Evolutionary conservation across 2,888 invertebrate species (phyloP).

Genomic region (Physocephala rufipes): DNA sequence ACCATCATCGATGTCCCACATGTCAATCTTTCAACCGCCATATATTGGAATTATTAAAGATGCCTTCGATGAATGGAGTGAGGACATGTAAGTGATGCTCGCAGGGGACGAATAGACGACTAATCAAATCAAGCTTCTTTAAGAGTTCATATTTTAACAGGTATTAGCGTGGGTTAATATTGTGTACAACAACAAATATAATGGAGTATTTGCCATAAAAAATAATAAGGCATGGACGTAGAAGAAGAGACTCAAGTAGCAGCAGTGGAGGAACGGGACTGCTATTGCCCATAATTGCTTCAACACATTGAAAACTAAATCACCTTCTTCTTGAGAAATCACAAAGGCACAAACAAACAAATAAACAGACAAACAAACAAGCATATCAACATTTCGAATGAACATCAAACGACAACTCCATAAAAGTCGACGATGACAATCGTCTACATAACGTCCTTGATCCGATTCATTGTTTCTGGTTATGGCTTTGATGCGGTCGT

Average conservation of each 20-base stretch:
- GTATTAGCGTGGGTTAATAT: too few species aligned
- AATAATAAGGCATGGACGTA: not conserved
- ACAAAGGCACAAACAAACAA: too few species aligned
- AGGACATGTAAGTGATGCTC: not conserved
- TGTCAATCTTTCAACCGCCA: too few species aligned
- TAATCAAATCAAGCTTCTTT: not conserved
- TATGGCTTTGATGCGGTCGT: not conserved
- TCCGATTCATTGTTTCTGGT: constrained; percentile 10
- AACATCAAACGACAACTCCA: constrained; percentile 11
- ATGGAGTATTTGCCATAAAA: too few species aligned
- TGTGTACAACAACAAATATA: not conserved
- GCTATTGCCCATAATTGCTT: too few species aligned
- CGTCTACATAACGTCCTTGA: constrained; percentile 24
- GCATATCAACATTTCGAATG: not conserved
- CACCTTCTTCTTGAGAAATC: too few species aligned
- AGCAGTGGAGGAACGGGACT: not conserved
- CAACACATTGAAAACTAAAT: too few species aligned
- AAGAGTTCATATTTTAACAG: not conserved
- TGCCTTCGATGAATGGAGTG: not conserved
- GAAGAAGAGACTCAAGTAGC: constrained; percentile 1
- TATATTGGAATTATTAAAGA: too few species aligned
- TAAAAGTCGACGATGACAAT: constrained; percentile 44
- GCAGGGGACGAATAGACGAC: not conserved
- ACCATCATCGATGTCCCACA: too few species aligned
- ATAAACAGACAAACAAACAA: not conserved